Evolutionary conservation across 1,140 invertebrate genomes (phyloP).

Genomic region (Wiebesia pumilae): DNA sequence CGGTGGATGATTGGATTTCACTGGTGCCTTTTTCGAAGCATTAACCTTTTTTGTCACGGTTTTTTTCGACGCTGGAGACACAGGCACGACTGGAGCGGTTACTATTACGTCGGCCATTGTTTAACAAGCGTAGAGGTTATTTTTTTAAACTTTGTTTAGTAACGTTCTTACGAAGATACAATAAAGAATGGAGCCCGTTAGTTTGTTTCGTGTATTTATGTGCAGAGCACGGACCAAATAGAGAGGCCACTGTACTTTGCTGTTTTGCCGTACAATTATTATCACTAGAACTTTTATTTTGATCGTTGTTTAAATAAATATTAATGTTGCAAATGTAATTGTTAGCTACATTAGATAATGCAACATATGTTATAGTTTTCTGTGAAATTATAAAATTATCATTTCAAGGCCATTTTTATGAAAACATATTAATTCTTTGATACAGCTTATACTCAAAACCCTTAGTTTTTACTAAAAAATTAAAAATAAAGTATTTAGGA

Average conservation of each 20-base stretch:
- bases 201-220: too few relatives aligned
- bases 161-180: neutral
- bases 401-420: too few relatives aligned
- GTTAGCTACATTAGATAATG: neutral
- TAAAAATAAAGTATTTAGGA: neutral
- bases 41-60: neutral
- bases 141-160: neutral
- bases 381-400: too few relatives aligned
- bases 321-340: neutral
- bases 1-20: slow-evolving; percentile 63
- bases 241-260: slow-evolving; percentile 1
- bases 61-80: neutral
- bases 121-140: too few relatives aligned
- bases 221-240: neutral
- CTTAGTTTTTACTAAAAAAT: neutral
- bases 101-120: neutral
- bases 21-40: slow-evolving; percentile 45
- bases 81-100: neutral
- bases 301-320: neutral
- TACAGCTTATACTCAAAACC: neutral
- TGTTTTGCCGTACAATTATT: neutral
- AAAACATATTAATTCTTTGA: neutral
- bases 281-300: neutral
- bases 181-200: too few relatives aligned
- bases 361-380: neutral